A percentile compares a stretch with the other conserved stretches of the same genome.
Conservation (phyloP, 1,140 invertebrate species). For the Hestina assimilis region DNA sequence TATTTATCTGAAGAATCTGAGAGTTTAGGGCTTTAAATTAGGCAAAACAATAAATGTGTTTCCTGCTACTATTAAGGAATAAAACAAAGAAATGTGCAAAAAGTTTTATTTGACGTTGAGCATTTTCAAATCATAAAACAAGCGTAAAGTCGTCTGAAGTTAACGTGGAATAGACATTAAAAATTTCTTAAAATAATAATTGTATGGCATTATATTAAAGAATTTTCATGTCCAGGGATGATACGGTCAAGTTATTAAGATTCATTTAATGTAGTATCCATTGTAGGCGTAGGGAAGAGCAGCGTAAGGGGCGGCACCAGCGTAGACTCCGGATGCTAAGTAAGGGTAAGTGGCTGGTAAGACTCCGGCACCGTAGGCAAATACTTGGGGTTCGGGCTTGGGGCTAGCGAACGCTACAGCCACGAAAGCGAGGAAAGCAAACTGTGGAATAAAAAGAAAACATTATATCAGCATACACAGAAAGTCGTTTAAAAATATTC, state of each 20-base stretch:
- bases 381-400: constrained; percentile 52
- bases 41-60: no score
- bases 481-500: no score
- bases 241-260: constrained; percentile 9
- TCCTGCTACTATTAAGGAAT: not conserved
- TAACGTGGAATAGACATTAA: not conserved
- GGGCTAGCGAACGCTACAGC: constrained; percentile 77
- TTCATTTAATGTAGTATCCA: constrained; percentile 8
- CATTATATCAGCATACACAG: no score
- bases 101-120: constrained; percentile 24
- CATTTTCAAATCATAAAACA: constrained; percentile 16
- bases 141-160: constrained; percentile 9
- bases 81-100: constrained; percentile 17
- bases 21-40: no score
- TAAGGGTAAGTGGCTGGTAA: constrained; percentile 44
- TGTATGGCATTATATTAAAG: constrained; percentile 15
- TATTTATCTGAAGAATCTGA: no score
- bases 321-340: constrained; percentile 34
- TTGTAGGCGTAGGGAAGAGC: constrained; percentile 37
- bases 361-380: constrained; percentile 43
- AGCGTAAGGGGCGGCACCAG: constrained; percentile 39
- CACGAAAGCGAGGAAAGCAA: constrained; percentile 73
- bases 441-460: constrained; percentile 47
- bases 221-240: constrained; percentile 36
- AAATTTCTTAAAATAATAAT: constrained; percentile 17